These are phyloP conservation scores for Polymixis flavicincta DNA, from an alignment of 2,888 invertebrate genomes.

Conservation along the genomic window DNA sequence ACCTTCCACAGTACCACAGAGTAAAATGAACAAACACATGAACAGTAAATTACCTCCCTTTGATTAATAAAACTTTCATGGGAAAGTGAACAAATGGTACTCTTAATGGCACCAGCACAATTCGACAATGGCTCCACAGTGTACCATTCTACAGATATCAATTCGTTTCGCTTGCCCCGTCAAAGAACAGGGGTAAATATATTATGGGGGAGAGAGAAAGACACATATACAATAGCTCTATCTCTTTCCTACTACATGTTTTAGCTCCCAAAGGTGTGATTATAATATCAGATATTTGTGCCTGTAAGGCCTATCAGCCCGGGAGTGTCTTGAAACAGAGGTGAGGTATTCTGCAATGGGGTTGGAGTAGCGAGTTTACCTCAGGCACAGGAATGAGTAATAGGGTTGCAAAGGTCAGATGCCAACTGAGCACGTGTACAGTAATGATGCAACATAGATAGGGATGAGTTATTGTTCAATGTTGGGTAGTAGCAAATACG, in stretches of 20 bases:
- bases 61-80: conserved; percentile 38
- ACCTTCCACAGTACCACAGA: neutral
- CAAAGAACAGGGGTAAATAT: conserved; percentile 56
- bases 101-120: conserved; percentile 37
- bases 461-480: neutral
- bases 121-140: conserved; percentile 39
- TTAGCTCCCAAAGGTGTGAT: conserved; percentile 66
- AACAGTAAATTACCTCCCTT: conserved; percentile 35
- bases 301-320: neutral
- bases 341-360: conserved; percentile 28
- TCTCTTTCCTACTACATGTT: conserved; percentile 39
- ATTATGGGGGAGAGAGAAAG: conserved; percentile 39
- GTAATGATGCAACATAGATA: neutral
- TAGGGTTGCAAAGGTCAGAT: conserved; percentile 4
- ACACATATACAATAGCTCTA: conserved; percentile 14
- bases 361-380: conserved; percentile 14
- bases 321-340: conserved; percentile 21
- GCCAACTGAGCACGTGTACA: conserved; percentile 17
- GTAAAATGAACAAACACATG: conserved; percentile 8
- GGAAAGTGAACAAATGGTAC: conserved; percentile 36
- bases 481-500: neutral
- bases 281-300: conserved; percentile 48
- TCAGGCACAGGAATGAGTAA: neutral
- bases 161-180: conserved; percentile 40
- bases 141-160: conserved; percentile 48